Evolutionary conservation across 2,888 invertebrate genomes (phyloP).

Genomic region (Sympetrum striolatum): DNA sequence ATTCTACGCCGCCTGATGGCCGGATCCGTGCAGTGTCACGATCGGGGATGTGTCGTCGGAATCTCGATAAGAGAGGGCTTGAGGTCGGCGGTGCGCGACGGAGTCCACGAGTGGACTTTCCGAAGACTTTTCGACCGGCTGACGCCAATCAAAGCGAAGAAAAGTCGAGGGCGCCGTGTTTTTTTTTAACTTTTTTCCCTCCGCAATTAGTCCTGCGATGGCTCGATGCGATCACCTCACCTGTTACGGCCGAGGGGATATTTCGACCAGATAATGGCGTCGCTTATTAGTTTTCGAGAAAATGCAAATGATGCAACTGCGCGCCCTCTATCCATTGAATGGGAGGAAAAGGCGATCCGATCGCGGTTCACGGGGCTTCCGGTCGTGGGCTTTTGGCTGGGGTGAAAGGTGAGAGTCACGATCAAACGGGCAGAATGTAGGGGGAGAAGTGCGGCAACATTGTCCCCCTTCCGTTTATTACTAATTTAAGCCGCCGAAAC

Average conservation of each 20-base stretch:
- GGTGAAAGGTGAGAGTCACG: background rate
- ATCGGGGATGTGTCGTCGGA: background rate
- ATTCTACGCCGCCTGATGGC: background rate
- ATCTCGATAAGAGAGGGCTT: background rate
- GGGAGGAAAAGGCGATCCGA: slow-evolving; percentile 37
- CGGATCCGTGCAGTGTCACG: background rate
- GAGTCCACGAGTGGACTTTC: background rate
- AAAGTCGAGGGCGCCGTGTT: no score
- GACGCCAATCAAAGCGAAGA: background rate
- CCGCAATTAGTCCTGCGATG: slow-evolving; percentile 20
- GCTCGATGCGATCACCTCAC: slow-evolving; percentile 22
- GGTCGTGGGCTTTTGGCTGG: background rate
- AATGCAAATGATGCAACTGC: slow-evolving; percentile 42
- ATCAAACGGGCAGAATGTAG: background rate
- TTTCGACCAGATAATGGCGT: slow-evolving; percentile 1
- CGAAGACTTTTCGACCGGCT: background rate
- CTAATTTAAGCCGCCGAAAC: background rate
- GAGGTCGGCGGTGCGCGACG: slow-evolving; percentile 1
- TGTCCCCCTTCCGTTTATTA: background rate
- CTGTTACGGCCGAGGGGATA: slow-evolving; percentile 36
- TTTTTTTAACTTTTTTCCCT: background rate
- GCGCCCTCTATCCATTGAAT: slow-evolving; percentile 31
- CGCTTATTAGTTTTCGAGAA: slow-evolving; percentile 42
- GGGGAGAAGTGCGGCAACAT: background rate
- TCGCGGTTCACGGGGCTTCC: slow-evolving; percentile 14